Base-by-base conservation (phyloP, 2,113 vertebrate species). In the Passer montanus region DNA sequence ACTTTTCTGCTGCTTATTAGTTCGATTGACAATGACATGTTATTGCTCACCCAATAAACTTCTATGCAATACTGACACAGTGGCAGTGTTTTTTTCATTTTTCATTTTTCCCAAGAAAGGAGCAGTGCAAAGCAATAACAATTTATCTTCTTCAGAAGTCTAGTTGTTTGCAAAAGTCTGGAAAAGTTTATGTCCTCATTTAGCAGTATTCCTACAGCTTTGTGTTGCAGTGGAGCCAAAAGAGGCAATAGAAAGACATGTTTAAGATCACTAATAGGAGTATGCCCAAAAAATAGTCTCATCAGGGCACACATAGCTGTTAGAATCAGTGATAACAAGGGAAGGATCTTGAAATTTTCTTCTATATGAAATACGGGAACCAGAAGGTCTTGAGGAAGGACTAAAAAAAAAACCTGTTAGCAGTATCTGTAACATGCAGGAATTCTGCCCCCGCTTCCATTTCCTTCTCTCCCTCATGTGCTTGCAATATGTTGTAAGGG, bases 171-270 rank as follows among this genome's bases (percentile, higher is more conserved):
- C 47, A 41, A 41, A 94, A 77, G 47, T 81, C 76, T 85, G 66
- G 92, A 95, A 85, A 95, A 87, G n/a, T 88, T 93, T 78, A 75
- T 81, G 63, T 63, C 59, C 64, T 96, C 47, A 74, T 91, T 96
- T 95, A 77, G 43, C 37, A 80, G 75, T 39, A 37, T 50, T 9
- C 82, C 46, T 95, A 44, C 35, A 52, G 81, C 79, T 95, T 77
- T 83, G 52, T 89, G 56, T 44, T 81, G 44, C 69, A 56, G 49
- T 28, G 55, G 37, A 92, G 79, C 55, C 67, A 88, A 88, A 96
- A 89, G 30, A 96, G 9, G 49, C 76, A 46, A 90, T 76, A 60
- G 4, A 84, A 86, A 89, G 39, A 67, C 11, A 46, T 35, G 22
- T 41, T 87, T 60, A 84, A 84, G 68, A 80, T 39, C 68, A 44